Percentiles rank a stretch among this genome's conserved stretches.
Conservation (phyloP, 1,140 invertebrate genomes). For the Drosophila truncata region DNA sequence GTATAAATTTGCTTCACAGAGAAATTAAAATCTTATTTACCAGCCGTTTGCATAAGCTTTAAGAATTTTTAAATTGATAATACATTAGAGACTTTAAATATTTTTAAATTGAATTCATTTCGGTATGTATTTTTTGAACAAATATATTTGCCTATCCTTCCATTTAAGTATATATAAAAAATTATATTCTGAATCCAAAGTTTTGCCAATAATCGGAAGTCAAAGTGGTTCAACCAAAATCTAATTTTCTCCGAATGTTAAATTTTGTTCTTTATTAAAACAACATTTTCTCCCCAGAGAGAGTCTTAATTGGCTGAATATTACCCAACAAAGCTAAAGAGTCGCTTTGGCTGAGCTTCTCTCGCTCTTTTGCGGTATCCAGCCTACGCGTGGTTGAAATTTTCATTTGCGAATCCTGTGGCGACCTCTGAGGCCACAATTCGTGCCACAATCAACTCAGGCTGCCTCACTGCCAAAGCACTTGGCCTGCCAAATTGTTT, state of each 20-base stretch:
- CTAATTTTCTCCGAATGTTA: not conserved
- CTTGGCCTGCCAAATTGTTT: conserved; percentile 57
- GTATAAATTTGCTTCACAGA: no score
- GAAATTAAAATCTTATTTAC: no score
- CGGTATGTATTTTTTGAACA: not conserved
- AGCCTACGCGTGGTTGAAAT: conserved; percentile 37
- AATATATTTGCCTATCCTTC: not conserved
- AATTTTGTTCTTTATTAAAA: conserved; percentile 1
- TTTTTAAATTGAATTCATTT: no score
- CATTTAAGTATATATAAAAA: not conserved
- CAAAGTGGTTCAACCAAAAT: not conserved
- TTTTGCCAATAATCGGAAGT: not conserved
- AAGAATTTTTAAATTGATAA: no score
- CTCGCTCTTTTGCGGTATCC: conserved; percentile 13
- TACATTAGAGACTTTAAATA: no score
- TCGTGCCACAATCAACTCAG: conserved; percentile 47
- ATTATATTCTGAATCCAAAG: not conserved
- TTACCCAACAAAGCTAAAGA: conserved; percentile 13
- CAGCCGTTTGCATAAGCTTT: no score
- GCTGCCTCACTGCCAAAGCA: conserved; percentile 20
- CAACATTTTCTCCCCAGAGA: not conserved
- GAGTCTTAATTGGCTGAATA: conserved; percentile 22
- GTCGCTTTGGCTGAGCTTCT: not conserved
- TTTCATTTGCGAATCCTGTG: conserved; percentile 49
- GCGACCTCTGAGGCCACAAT: conserved; percentile 48